These are phyloP conservation scores for Girardinichthys multiradiatus DNA, from an alignment of 2,113 vertebrate genomes.

Conservation along the genomic window DNA sequence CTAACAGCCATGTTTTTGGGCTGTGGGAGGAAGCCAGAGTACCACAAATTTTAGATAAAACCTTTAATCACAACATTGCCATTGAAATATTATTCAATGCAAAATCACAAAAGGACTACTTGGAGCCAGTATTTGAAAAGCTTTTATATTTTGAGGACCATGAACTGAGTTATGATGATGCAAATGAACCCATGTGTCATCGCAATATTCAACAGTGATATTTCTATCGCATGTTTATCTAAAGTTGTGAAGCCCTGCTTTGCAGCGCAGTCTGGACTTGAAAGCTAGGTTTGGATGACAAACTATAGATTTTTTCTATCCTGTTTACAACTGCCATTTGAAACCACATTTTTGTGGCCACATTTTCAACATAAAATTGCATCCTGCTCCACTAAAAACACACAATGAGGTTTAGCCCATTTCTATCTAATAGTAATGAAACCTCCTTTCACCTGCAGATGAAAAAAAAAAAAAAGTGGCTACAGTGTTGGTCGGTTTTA, in stretches of 20 bases:
- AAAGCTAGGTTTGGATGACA: neutral
- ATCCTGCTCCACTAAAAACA: neutral
- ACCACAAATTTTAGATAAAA: neutral
- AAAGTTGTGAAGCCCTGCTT: neutral
- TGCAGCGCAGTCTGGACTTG: neutral
- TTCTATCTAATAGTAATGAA: neutral
- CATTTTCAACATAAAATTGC: neutral
- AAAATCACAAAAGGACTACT: neutral
- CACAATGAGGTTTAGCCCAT: conserved; percentile 2
- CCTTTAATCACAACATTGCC: neutral
- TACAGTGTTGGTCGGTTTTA: neutral
- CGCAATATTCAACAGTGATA: too few relatives aligned
- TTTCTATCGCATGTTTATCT: too few relatives aligned
- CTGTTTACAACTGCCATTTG: neutral
- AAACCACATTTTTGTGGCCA: conserved; percentile 23
- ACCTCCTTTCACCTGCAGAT: conserved; percentile 4
- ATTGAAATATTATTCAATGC: neutral
- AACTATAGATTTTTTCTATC: neutral
- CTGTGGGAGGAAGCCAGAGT: too few relatives aligned
- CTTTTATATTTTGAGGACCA: too few relatives aligned
- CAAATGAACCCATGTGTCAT: too few relatives aligned
- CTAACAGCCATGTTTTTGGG: too few relatives aligned
- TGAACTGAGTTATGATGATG: too few relatives aligned
- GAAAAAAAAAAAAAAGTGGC: neutral
- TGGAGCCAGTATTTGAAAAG: too few relatives aligned